Conservation (phyloP, 2,113 vertebrate species). For the Anseranas semipalmata region DNA sequence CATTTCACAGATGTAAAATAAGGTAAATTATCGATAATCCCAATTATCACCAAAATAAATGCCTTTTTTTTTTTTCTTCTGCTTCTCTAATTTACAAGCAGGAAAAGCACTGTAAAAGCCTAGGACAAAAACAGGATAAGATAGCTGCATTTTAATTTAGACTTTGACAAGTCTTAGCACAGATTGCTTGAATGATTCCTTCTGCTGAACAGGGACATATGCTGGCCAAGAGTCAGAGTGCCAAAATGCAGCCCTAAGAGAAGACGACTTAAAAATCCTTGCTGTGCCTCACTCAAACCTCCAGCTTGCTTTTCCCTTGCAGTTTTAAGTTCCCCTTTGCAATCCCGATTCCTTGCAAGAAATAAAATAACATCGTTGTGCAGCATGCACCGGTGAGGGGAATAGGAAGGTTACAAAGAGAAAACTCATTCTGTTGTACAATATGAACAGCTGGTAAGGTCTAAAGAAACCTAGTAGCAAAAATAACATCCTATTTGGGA, state of each 20-base stretch:
- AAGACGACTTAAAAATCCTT: not conserved
- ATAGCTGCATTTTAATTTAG: constrained; percentile 22
- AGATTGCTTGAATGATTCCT: constrained; percentile 29
- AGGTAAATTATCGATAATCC: not conserved
- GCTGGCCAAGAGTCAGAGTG: constrained; percentile 49
- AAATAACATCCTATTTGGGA: not conserved
- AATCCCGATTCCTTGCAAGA: not conserved
- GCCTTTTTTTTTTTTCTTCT: not conserved
- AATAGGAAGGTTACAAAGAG: not conserved
- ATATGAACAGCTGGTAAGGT: not conserved
- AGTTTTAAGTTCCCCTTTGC: not conserved
- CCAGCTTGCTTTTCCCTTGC: not conserved
- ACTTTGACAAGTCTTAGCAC: constrained; percentile 13
- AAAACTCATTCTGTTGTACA: not conserved
- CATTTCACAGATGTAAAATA: not conserved
- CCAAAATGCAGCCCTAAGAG: constrained; percentile 17
- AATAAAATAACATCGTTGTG: not conserved
- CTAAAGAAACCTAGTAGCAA: not conserved
- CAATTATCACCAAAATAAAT: not conserved
- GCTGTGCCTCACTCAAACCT: not conserved
- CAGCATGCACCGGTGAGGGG: not conserved
- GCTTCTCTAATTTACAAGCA: not conserved
- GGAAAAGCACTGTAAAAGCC: not conserved
- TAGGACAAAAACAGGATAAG: not conserved
- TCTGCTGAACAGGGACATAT: constrained; percentile 47